These are phyloP conservation scores for Chauna torquata DNA, from an alignment of 2,113 vertebrate species.

Conservation along the genomic window DNA sequence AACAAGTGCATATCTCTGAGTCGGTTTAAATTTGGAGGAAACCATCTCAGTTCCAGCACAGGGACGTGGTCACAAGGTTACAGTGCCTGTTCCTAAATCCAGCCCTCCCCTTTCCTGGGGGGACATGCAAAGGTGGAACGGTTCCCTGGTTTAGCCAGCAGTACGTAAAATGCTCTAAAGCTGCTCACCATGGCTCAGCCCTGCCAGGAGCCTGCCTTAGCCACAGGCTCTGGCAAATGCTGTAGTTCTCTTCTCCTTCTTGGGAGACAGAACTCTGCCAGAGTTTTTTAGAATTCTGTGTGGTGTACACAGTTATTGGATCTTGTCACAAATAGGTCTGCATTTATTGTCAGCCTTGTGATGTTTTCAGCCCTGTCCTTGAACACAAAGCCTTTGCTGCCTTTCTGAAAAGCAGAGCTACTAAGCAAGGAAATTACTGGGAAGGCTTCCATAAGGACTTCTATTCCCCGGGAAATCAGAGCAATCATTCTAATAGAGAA, in stretches of 20 bases:
- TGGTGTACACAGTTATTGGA: neutral
- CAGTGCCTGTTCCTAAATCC: neutral
- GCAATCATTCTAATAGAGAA: neutral
- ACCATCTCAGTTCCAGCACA: neutral
- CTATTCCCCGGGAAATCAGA: neutral
- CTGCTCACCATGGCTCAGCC: neutral
- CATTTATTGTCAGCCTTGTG: neutral
- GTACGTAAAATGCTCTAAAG: neutral
- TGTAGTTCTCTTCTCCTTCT: neutral
- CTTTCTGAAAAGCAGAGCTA: neutral
- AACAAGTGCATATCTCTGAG: neutral
- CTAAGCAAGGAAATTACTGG: neutral
- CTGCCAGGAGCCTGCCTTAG: neutral
- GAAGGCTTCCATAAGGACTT: neutral
- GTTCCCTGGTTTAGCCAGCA: neutral
- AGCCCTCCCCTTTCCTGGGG: neutral
- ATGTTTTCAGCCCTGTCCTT: neutral
- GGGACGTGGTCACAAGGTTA: neutral
- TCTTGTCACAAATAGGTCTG: neutral
- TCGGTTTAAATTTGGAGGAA: neutral
- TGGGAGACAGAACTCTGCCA: neutral
- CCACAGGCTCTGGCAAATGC: neutral
- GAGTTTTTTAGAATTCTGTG: neutral
- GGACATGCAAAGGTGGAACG: neutral
- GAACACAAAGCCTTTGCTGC: slow-evolving; percentile 7